Conservation (phyloP, 2,888 invertebrate species). For the Campoletis raptor region DNA sequence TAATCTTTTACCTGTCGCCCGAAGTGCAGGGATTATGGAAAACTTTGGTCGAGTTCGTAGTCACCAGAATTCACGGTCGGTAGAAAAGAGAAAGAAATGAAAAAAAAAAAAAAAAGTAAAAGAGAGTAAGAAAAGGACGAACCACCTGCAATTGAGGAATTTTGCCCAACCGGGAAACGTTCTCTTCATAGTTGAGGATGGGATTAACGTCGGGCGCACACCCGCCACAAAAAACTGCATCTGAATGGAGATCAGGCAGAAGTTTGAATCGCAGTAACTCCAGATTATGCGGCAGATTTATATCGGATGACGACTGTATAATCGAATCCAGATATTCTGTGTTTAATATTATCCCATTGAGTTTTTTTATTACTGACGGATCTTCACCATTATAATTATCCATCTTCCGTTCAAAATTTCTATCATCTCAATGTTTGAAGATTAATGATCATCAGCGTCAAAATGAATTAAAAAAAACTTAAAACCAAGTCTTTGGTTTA, state of each 20-base stretch:
- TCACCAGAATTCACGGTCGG: constrained; percentile 33
- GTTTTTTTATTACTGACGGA: background rate
- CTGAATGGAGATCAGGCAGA: constrained; percentile 64
- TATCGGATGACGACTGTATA: constrained; percentile 67
- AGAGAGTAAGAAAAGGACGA: constrained; percentile 40
- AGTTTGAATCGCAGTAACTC: constrained; percentile 67
- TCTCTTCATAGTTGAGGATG: constrained; percentile 48
- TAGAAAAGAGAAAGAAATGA: background rate
- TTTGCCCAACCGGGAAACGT: constrained; percentile 48
- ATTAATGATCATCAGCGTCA: background rate
- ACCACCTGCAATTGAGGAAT: constrained; percentile 60
- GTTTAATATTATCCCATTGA: constrained; percentile 48
- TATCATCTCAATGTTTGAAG: background rate
- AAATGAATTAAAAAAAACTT: background rate
- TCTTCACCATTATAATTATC: background rate
- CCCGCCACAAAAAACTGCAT: constrained; percentile 64
- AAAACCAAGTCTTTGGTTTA: background rate
- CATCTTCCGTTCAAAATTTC: background rate
- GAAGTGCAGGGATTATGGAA: constrained; percentile 64
- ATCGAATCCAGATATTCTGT: constrained; percentile 65
- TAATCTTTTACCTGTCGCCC: constrained; percentile 66
- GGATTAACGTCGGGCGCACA: constrained; percentile 68
- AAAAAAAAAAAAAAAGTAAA: background rate
- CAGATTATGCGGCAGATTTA: constrained; percentile 68
- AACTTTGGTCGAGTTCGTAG: constrained; percentile 61